Conservation (phyloP, 1,140 invertebrate species). For the Arctopsyche grandis region DNA sequence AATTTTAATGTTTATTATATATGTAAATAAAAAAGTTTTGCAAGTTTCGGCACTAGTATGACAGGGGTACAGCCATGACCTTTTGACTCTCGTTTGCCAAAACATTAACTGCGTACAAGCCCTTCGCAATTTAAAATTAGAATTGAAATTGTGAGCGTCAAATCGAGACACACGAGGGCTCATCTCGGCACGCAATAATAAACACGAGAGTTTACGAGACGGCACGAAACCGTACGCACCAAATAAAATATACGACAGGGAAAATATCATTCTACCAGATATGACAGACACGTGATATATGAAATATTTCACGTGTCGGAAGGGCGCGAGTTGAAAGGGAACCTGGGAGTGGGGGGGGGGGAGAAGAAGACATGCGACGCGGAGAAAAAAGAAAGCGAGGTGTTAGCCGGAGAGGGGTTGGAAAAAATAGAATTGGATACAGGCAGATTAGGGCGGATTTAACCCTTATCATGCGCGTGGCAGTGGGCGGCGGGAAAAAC, state of each 20-base stretch:
- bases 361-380: not conserved
- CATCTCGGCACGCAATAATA: not conserved
- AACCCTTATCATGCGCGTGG: conserved; percentile 32
- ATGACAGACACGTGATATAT: conserved; percentile 33
- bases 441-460: conserved; percentile 36
- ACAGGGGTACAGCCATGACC: no score
- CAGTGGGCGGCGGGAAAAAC: not conserved
- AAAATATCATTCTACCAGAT: conserved; percentile 28
- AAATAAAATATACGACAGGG: conserved; percentile 10
- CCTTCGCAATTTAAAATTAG: no score
- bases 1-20: no score
- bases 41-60: no score
- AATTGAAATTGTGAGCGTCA: no score
- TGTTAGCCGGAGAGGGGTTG: not conserved
- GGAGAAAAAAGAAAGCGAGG: not conserved
- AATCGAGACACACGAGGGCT: no score
- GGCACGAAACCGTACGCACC: not conserved
- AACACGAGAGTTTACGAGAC: not conserved
- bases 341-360: no score
- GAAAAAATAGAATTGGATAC: conserved; percentile 33
- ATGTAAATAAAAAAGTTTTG: no score
- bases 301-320: conserved; percentile 31
- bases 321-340: not conserved
- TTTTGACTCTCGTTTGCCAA: no score
- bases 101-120: no score